phyloP scores from a whole-genome alignment of 2,797 vertebrate genomes.

The Sebastes paucispinis region DNA sequence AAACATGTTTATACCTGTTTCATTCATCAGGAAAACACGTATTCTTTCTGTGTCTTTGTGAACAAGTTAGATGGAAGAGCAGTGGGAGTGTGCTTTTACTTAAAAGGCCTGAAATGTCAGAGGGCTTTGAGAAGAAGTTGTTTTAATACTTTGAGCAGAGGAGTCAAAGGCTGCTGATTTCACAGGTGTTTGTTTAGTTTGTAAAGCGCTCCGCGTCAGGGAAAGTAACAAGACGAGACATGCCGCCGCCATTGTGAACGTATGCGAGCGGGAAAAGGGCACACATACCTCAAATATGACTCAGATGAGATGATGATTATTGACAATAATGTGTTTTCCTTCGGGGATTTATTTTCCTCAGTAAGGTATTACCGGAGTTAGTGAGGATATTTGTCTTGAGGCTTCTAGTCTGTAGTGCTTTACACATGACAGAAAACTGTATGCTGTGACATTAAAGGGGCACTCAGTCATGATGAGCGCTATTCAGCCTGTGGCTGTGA shows the following conservation, averaged over 20 bases:
- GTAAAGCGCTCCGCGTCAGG: background rate
- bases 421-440: background rate
- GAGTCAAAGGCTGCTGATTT: constrained; percentile 6
- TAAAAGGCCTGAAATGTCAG: constrained; percentile 16
- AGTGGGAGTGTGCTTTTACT: background rate
- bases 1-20: constrained; percentile 20
- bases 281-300: constrained; percentile 26
- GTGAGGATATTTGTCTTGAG: background rate
- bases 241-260: background rate
- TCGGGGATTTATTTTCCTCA: background rate
- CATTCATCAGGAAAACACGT: background rate
- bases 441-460: background rate
- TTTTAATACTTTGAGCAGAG: background rate
- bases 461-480: background rate
- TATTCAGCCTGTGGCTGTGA: background rate
- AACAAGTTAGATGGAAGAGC: background rate
- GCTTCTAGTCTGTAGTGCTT: background rate
- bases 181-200: constrained; percentile 10
- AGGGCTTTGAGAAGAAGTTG: background rate
- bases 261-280: background rate
- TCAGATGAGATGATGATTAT: constrained; percentile 15
- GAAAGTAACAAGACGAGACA: constrained; percentile 42
- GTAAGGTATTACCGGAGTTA: background rate
- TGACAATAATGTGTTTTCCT: constrained; percentile 1
- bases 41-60: background rate